Percentiles rank a stretch among this genome's conserved stretches.
Conservation (phyloP, 2,113 vertebrate species). For the Clarias macrocephalus region DNA sequence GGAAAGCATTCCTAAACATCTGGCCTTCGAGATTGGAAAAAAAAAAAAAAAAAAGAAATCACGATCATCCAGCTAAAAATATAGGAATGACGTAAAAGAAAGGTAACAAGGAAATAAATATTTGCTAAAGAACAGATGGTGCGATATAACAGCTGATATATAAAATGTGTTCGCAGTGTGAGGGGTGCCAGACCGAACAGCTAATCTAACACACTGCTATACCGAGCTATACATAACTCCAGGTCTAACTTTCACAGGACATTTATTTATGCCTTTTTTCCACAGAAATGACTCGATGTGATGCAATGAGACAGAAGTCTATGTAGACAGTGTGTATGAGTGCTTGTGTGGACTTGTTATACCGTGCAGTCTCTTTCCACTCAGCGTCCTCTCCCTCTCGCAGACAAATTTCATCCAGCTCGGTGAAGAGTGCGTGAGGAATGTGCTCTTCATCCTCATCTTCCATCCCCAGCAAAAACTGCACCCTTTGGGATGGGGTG, state of each 20-base stretch:
- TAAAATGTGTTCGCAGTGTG: background rate
- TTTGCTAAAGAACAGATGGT: slow-evolving; percentile 32
- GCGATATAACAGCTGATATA: slow-evolving; percentile 11
- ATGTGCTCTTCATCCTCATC: slow-evolving; percentile 98
- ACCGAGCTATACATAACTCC: background rate
- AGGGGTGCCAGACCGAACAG: background rate
- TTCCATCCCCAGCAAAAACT: slow-evolving; percentile 97
- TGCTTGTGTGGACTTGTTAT: background rate
- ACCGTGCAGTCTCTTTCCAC: slow-evolving; percentile 98
- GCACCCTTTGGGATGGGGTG: slow-evolving; percentile 95
- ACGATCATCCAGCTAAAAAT: background rate
- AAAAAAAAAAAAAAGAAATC: background rate
- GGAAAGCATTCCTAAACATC: background rate
- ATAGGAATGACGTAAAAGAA: background rate
- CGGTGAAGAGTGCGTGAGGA: slow-evolving; percentile 96
- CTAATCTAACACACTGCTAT: background rate
- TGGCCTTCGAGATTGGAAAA: background rate
- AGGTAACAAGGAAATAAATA: background rate
- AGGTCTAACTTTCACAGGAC: background rate
- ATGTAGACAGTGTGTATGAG: background rate
- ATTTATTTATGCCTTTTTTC: background rate
- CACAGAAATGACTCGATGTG: background rate
- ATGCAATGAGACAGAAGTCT: too few relatives aligned
- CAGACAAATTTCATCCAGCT: slow-evolving; percentile 97
- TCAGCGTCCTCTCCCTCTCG: slow-evolving; percentile 94